phyloP scores from a whole-genome alignment of 2,888 invertebrate species.

The Tubiluchus corallicola region DNA sequence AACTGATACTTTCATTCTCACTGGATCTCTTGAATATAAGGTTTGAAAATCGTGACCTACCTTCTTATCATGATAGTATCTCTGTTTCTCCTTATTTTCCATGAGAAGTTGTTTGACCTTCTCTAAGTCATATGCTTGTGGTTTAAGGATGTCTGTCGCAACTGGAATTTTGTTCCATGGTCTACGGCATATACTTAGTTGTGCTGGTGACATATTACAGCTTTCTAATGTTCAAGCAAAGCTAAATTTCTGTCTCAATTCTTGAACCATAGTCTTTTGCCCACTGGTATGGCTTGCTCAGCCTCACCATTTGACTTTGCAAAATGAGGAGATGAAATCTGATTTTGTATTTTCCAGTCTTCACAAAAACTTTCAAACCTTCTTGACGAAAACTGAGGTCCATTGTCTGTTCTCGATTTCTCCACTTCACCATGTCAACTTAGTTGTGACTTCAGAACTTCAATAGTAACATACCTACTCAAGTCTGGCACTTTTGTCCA shows the following conservation, averaged over 20 bases:
- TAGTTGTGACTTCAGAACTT: constrained; percentile 12
- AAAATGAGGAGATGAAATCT: constrained; percentile 15
- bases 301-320: constrained; percentile 16
- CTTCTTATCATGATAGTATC: neutral
- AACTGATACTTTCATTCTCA: too few relatives aligned
- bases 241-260: constrained; percentile 12
- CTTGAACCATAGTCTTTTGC: constrained; percentile 15
- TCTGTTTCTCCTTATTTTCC: neutral
- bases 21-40: neutral
- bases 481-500: constrained; percentile 10
- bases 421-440: constrained; percentile 11
- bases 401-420: constrained; percentile 11
- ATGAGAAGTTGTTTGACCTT: neutral
- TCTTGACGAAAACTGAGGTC: constrained; percentile 11
- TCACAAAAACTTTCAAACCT: constrained; percentile 14
- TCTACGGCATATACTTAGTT: neutral
- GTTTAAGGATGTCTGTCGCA: neutral
- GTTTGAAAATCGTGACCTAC: neutral
- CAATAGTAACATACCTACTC: constrained; percentile 10
- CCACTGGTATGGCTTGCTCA: constrained; percentile 15
- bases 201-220: neutral
- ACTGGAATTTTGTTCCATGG: neutral
- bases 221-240: constrained; percentile 10
- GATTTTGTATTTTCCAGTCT: constrained; percentile 13
- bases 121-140: constrained; percentile 5